Conservation (phyloP, 92 coral and sea anemone species). For the Epizoanthus illoricatus region DNA sequence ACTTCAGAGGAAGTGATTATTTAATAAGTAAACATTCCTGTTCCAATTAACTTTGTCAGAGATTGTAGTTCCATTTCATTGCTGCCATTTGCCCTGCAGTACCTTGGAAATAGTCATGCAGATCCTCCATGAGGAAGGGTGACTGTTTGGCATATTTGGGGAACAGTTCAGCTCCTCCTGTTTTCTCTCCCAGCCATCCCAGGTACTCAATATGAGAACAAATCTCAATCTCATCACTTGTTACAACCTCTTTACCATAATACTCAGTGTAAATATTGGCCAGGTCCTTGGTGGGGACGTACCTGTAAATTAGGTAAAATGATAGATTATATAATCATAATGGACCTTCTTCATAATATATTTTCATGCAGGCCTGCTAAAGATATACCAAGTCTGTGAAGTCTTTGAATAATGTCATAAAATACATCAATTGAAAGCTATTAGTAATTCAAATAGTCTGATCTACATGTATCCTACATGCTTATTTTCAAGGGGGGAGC, state of each 20-base stretch:
- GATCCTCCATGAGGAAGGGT: constrained; percentile 88
- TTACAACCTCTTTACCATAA: constrained; percentile 77
- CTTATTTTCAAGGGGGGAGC: no score
- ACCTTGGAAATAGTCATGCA: constrained; percentile 94
- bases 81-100: neutral
- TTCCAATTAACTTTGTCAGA: no score
- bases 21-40: no score
- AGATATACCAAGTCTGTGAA: no score
- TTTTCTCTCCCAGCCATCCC: constrained; percentile 90
- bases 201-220: constrained; percentile 71
- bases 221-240: constrained; percentile 60
- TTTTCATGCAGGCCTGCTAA: no score
- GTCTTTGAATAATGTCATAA: no score
- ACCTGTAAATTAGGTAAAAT: constrained; percentile 56
- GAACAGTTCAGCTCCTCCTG: constrained; percentile 81
- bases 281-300: constrained; percentile 78
- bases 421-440: no score
- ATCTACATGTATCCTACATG: no score
- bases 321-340: neutral
- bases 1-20: no score
- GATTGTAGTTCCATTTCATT: no score
- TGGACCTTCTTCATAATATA: neutral
- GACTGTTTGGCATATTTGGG: constrained; percentile 74
- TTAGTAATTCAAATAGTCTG: no score
- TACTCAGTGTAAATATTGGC: constrained; percentile 85